phyloP scores from a whole-genome alignment of 35 echinoderm and acorn worm genomes.

The Strongylocentrotus purpuratus region DNA sequence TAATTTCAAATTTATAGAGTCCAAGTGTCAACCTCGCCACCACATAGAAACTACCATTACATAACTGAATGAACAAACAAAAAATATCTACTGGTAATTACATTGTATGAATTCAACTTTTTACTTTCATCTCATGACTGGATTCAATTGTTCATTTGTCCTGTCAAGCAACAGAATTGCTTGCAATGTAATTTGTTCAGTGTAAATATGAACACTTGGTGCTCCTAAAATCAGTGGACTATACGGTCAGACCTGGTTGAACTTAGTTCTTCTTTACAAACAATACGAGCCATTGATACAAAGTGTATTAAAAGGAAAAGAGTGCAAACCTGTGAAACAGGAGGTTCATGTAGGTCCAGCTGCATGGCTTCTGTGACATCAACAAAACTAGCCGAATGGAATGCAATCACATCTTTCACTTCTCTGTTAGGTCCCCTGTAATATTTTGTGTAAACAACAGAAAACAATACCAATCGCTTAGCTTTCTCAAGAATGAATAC shows the following conservation, averaged over 20 bases:
- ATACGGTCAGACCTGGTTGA: not conserved
- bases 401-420: constrained; percentile 97
- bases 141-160: too few species aligned
- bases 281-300: too few species aligned
- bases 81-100: too few species aligned
- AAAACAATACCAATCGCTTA: not conserved
- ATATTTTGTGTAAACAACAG: not conserved
- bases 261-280: not conserved
- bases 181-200: too few species aligned
- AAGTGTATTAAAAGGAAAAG: constrained; percentile 32
- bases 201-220: not conserved
- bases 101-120: not conserved
- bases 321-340: constrained; percentile 90
- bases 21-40: too few species aligned
- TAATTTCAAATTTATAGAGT: too few species aligned
- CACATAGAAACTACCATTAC: too few species aligned
- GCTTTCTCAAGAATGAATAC: too few species aligned
- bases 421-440: constrained; percentile 64
- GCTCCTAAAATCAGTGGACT: not conserved
- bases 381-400: constrained; percentile 82
- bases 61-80: too few species aligned
- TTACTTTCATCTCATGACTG: not conserved
- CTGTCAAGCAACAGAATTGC: too few species aligned
- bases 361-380: constrained; percentile 79
- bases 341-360: constrained; percentile 96